Evolutionary conservation across 2,113 vertebrate genomes (phyloP).

Genomic region (Tragelaphus imberbis): DNA sequence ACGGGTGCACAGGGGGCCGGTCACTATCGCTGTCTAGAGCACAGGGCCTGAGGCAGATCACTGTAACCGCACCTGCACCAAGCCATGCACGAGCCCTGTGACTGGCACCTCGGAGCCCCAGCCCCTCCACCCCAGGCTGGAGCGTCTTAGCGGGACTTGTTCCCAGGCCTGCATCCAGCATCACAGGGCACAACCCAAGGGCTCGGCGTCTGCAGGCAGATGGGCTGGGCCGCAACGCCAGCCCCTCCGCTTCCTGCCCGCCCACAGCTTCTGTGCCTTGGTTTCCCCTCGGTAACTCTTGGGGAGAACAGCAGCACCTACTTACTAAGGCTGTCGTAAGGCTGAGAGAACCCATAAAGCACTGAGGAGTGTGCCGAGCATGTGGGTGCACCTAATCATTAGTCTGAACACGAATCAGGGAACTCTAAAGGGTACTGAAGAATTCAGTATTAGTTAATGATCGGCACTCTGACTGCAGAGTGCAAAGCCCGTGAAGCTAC

Average conservation of each 20-base stretch:
- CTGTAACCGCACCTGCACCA: rapidly evolving
- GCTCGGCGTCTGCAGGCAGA: rapidly evolving
- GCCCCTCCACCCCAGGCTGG: background rate
- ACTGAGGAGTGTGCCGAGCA: background rate
- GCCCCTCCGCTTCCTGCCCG: background rate
- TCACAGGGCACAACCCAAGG: rapidly evolving
- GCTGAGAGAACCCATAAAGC: background rate
- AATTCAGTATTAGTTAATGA: too few relatives aligned
- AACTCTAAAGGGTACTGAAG: rapidly evolving
- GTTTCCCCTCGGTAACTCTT: background rate
- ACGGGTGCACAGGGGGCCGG: rapidly evolving
- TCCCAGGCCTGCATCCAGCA: rapidly evolving
- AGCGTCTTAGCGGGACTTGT: too few relatives aligned
- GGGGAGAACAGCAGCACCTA: background rate
- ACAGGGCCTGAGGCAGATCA: background rate
- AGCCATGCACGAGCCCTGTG: background rate
- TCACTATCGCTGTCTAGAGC: background rate
- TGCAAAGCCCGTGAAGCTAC: rapidly evolving
- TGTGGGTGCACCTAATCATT: rapidly evolving
- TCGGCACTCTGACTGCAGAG: rapidly evolving
- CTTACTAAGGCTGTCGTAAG: background rate
- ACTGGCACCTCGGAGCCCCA: background rate
- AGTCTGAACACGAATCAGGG: background rate
- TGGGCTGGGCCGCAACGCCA: background rate
- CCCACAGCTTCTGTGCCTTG: background rate